These are phyloP conservation scores for Sarcophaga peregrina DNA, from an alignment of 1,140 invertebrate species.

Conservation along the genomic window DNA sequence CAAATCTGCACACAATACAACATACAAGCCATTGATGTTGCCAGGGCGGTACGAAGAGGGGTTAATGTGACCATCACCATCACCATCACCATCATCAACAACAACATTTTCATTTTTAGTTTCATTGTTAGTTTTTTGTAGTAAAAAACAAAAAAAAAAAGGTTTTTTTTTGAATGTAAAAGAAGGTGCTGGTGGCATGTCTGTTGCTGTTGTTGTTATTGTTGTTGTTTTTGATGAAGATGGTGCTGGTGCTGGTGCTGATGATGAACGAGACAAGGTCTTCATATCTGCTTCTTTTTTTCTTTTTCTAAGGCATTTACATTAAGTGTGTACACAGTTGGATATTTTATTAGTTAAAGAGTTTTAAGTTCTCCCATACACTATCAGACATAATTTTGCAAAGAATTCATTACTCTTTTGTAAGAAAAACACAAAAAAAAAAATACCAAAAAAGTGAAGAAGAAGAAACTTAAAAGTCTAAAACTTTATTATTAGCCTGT, in stretches of 20 bases:
- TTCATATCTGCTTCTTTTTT: not conserved
- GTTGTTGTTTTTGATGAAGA: not conserved
- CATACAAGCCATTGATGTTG: too few species aligned
- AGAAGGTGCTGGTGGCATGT: not conserved
- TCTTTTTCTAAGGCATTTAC: not conserved
- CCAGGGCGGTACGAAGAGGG: too few species aligned
- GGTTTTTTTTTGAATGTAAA: too few species aligned
- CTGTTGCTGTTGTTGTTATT: too few species aligned
- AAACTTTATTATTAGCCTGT: too few species aligned
- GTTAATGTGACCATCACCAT: not conserved
- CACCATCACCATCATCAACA: not conserved
- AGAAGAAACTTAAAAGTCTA: too few species aligned
- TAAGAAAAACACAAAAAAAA: too few species aligned
- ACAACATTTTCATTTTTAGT: conserved; percentile 7
- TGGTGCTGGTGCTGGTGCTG: not conserved
- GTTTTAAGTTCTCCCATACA: not conserved
- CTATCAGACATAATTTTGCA: too few species aligned
- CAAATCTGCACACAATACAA: too few species aligned
- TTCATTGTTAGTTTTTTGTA: not conserved
- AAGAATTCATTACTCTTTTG: too few species aligned
- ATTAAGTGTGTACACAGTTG: conserved; percentile 19
- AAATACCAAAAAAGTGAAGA: too few species aligned
- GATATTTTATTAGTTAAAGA: conserved; percentile 7
- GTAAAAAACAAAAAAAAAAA: not conserved
- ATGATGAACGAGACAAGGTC: conserved; percentile 26